Evolutionary conservation across 92 coral and sea anemone genomes (phyloP), one percentile per base, ranked within the genome.

Genomic region (Isaurus tuberculatus): DNA sequence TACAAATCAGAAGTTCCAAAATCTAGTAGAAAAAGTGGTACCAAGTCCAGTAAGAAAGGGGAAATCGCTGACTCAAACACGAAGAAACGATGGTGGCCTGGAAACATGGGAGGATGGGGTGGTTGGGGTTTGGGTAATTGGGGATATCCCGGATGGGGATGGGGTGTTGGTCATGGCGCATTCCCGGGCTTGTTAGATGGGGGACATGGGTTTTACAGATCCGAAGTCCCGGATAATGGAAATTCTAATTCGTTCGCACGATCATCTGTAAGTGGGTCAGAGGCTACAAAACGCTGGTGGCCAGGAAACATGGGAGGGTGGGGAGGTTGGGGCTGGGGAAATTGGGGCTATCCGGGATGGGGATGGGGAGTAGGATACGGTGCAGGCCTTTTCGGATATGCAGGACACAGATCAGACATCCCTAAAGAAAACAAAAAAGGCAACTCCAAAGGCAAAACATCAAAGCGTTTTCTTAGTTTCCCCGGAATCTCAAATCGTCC

Each of bases 221-320:
- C 97, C 28, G 85, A 61, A 2, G 65, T 90, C 73, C 92, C 92
- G 4, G 25, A 42, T 11, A 32, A 15, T 4, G 44, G 53, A 53
- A 11, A 68, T 17, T 27, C 65, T 31, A 77, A 57, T 26, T 80
- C 80, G 11, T 49, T 51, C 15, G 42, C 88, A 23, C 42, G 88
- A 61, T 88, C 91, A 15, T 83, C 91, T 43, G 73, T 88, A 17
- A 75, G 79, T 57, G 74, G 46, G 64, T 42, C 85, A 31, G 34
- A 31, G 14, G 91, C 88, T 4, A 81, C 46, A 69, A 93, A 93
- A 74, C 91, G 97, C 40, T 93, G 97, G 97, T 93, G 97, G 97
- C 95, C 98, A 15, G 98, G 98, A 23, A 90, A 92, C 43, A 88
- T 91, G 81, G 95, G 94, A 14, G 98, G 98, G n/a, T 91, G 97